Conservation (phyloP, 2,797 vertebrate genomes). For the Leontocebus nigricollis region DNA sequence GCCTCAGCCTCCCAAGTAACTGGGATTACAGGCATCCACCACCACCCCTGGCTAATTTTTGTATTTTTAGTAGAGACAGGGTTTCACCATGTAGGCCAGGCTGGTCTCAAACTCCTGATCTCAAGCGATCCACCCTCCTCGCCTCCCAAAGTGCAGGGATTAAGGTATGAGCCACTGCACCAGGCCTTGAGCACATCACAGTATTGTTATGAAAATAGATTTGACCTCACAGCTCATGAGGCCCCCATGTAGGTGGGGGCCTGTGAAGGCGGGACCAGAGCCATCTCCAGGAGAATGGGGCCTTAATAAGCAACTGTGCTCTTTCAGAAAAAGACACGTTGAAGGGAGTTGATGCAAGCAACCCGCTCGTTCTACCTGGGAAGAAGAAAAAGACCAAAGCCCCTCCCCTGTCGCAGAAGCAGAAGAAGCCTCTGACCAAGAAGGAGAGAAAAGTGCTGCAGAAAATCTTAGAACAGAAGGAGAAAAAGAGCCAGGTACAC, state of each 20-base stretch:
- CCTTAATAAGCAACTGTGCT: rapidly evolving
- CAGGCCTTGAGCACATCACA: background rate
- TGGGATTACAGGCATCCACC: background rate
- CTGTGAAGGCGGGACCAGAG: background rate
- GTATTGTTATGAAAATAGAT: background rate
- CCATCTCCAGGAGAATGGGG: background rate
- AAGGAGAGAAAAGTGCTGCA: constrained; percentile 93
- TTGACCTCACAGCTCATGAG: background rate
- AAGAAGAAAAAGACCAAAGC: constrained; percentile 87
- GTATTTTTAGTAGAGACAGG: background rate
- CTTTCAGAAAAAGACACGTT: constrained; percentile 84
- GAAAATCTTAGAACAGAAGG: constrained; percentile 94
- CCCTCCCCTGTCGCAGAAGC: constrained; percentile 26
- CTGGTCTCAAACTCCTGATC: background rate
- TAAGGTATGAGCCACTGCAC: background rate
- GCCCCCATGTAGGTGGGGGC: rapidly evolving
- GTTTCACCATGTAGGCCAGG: background rate
- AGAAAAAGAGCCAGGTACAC: constrained; percentile 93
- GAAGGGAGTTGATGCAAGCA: constrained; percentile 94
- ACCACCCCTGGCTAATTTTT: background rate
- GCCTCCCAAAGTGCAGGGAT: background rate
- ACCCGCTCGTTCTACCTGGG: constrained; percentile 91
- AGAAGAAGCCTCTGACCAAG: constrained; percentile 91
- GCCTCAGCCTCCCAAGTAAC: background rate
- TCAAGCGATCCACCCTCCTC: background rate